Percentiles rank a stretch among this genome's conserved stretches.
phyloP scores from a whole-genome alignment of 1,140 invertebrate genomes.

The Ceratoteleas bidentatus region DNA sequence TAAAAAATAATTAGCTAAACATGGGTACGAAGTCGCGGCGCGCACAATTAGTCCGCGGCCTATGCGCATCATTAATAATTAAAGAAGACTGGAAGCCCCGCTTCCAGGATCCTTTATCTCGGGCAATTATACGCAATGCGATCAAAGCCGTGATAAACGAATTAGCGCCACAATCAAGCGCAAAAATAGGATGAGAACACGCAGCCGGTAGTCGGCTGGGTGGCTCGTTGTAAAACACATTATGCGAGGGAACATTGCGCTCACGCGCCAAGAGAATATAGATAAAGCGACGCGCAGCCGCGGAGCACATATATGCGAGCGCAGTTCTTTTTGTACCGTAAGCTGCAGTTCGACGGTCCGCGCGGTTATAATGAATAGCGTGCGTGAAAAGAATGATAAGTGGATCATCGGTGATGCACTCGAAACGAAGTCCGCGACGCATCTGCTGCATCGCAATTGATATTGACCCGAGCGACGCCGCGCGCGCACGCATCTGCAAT shows the following conservation, averaged over 20 bases:
- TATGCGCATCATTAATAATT: slow-evolving; percentile 69
- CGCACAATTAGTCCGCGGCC: slow-evolving; percentile 61
- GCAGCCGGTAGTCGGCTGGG: slow-evolving; percentile 69
- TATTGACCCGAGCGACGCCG: slow-evolving; percentile 37
- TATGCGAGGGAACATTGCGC: slow-evolving; percentile 43
- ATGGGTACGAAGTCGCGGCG: slow-evolving; percentile 53
- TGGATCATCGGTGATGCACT: slow-evolving; percentile 57
- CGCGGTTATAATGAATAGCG: slow-evolving; percentile 25
- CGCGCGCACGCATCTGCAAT: slow-evolving; percentile 36
- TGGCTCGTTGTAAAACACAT: slow-evolving; percentile 62
- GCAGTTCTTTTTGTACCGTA: slow-evolving; percentile 41
- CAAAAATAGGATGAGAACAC: slow-evolving; percentile 79
- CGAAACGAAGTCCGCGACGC: slow-evolving; percentile 21
- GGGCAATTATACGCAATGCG: slow-evolving; percentile 68
- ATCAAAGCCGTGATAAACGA: slow-evolving; percentile 70
- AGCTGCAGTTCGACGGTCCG: slow-evolving; percentile 33
- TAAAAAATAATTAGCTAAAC: slow-evolving; percentile 66
- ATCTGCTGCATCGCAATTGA: slow-evolving; percentile 49
- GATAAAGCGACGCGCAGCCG: background rate
- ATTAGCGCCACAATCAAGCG: slow-evolving; percentile 77
- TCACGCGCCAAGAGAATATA: slow-evolving; percentile 26
- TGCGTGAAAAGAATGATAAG: slow-evolving; percentile 64
- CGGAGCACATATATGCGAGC: background rate
- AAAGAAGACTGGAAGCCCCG: slow-evolving; percentile 60
- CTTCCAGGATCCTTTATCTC: slow-evolving; percentile 64